Base-by-base conservation (phyloP, 2,888 invertebrate genomes). In the Crocallis elinguaria region DNA sequence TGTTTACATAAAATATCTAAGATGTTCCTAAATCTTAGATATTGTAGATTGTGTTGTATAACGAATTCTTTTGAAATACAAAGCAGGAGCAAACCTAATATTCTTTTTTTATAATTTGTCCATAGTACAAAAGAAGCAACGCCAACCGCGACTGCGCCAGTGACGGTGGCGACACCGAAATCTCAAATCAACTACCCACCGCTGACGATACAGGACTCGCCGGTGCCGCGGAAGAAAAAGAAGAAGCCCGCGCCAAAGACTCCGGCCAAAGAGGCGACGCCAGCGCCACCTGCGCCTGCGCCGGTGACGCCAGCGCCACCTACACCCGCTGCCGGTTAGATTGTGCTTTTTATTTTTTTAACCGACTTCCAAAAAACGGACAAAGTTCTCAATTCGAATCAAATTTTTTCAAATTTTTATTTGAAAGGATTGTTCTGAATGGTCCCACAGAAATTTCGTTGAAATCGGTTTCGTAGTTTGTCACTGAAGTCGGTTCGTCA, bases 281-380 rank as follows among this genome's bases (percentile, higher is more conserved):
- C 37, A 0, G 41, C 64, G 13, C 63, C 60, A 0, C 65, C 53
- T 35, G 51, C 61, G 5, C 63, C 64, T 13, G 19, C 41, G 19
- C 57, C 64, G 17, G 33, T 60, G 11, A 57, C 42, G 25, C 60
- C 44, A 6, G 65, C 67, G 4, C 69, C 73, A 7, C 43, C 65
- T 6, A 12, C 29, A 9, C 29, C 29, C 12, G 0, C 49, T 23
- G 35, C 45, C 11, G 69, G 71, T 72, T 25, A 51, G 29, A 12
- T 16, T 12, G 5, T 9, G 8, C 5, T 11, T 29, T 25, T 19
- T 6, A 4, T 5, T 11, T 45, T 16, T 19, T 46, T 25, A 30
- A 30, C 19, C 19, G 19, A 19, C 19, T 3, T n/a, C n/a, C n/a
- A n/a, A n/a, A n/a, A n/a, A n/a, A n/a, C n/a, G n/a, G n/a, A n/a